Evolutionary conservation across 2,888 invertebrate genomes (phyloP), one percentile per base, ranked within the genome.

Genomic region (Meliscaeva auricollis): DNA sequence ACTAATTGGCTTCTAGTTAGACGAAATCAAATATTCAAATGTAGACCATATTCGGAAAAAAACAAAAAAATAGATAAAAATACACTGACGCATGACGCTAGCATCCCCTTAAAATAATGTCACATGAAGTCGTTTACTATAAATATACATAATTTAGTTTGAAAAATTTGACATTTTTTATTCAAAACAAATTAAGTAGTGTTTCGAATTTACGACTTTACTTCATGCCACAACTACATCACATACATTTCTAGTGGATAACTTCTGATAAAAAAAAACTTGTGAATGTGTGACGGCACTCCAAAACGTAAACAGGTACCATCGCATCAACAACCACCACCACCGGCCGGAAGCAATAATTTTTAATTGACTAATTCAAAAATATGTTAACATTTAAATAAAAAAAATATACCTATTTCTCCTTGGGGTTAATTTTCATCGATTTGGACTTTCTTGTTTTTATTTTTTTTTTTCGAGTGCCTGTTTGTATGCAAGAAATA

Each of bases 1-100:
- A 73, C 82, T 82, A 78, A 78, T 83, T 83, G 68, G 78, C 82
- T 83, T 69, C 48, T 73, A 78, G 32, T 48, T 54, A 58, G 41
- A 74, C 68, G 41, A 73, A 41, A 52, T 32, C 17, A 68, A 54
- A 79, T 62, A 32, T 69, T 70, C 69, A 64, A 80, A 69, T 17
- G 56, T 30, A 54, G 52, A 66, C 68, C 66, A 73, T 66, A 70
- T 73, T 69, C 68, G 78, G 78, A 0, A 68, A 32, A 62, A n/a
- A n/a, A n/a, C n/a, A 60, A 44, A 54, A 54, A 75, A 54, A 46
- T 35, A 54, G 26, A 26, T 26, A 4, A 3, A 26, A 2, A 2
- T 20, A 15, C 22, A 15, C 32, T n/a, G n/a, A 11, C 38, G 3
- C 30, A 9, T 22, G 11, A 32, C 22, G 13, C 2, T 26, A 26